A percentile compares a stretch with the other conserved stretches of the same genome.
phyloP scores from a whole-genome alignment of 2,888 invertebrate genomes.

The Leptinotarsa juncta region DNA sequence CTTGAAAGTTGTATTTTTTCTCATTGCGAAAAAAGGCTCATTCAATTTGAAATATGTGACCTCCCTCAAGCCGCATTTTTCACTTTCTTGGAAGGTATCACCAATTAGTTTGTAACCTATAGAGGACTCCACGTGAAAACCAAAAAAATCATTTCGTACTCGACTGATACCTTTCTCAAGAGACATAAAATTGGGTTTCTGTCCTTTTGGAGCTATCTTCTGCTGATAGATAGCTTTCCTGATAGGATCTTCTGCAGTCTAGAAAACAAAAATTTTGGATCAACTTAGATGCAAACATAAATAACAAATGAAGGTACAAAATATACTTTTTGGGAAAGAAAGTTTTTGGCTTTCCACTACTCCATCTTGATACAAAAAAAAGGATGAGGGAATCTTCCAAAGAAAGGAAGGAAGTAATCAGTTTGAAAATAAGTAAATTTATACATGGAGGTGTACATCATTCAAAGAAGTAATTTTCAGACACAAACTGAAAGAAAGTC shows the following conservation, averaged over 20 bases:
- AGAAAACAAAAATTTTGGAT: conserved; percentile 15
- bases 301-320: not conserved
- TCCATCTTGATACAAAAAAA: too few relatives aligned
- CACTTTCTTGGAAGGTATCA: conserved; percentile 75
- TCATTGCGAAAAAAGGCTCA: conserved; percentile 70
- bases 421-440: too few relatives aligned
- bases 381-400: too few relatives aligned
- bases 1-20: conserved; percentile 69
- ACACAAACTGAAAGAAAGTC: too few relatives aligned
- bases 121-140: conserved; percentile 76
- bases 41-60: conserved; percentile 68
- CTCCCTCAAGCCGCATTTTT: conserved; percentile 78
- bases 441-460: too few relatives aligned
- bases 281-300: not conserved
- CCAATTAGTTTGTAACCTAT: conserved; percentile 76
- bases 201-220: conserved; percentile 68
- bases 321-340: not conserved
- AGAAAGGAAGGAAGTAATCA: too few relatives aligned
- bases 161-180: conserved; percentile 72
- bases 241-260: conserved; percentile 74
- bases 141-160: conserved; percentile 73
- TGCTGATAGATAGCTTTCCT: conserved; percentile 73
- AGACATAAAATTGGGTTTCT: conserved; percentile 70
- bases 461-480: too few relatives aligned
- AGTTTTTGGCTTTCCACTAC: too few relatives aligned